Base-by-base conservation (phyloP, 2,113 vertebrate genomes). In the Amblyornis subalaris region DNA sequence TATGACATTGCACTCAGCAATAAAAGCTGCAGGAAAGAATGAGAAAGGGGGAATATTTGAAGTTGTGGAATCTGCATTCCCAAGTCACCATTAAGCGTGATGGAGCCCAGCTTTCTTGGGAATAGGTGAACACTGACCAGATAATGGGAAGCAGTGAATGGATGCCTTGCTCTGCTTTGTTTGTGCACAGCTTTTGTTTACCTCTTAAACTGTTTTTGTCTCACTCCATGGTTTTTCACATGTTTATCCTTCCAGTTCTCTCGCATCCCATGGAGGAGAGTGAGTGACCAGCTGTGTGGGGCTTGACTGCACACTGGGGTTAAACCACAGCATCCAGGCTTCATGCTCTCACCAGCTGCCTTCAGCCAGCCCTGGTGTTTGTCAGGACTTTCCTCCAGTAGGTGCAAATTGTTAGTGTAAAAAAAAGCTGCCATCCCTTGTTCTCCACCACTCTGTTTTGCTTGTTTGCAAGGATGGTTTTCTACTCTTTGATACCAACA, bases 331-430 rank as follows among this genome's bases (percentile, higher is more conserved):
- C 20, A 10, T 17, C 38, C 66, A 26, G 22, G 7, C 31, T 66
- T 35, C n/a, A 6, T 0, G 1, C 3, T 57, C n/a, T 61, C 40
- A 55, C 31, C 35, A 36, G 3, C n/a, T 12, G 0, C 47, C 12
- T 53, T 19, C 44, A 53, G 18, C n/a, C 48, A n/a, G 26, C 48
- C 33, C 50, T 66, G 45, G 6, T 20, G 14, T 14, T 80, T 42
- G 12, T 31, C 47, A 72, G n/a, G 76, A 25, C 14, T 28, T 60
- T 55, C 19, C 60, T 70, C 29, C 14, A 21, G 44, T 7, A 23
- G 44, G 12, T 54, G 45, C 24, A 58, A 15, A 20, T 31, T 29
- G 18, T 9, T 53, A 21, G 42, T 31, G 21, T 44, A 44, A 42
- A 58, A 31, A 29, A 74, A 65, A 75, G 25, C 20, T 65, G 40